Base-by-base conservation (phyloP, 2,888 invertebrate genomes). In the Lypha dubia region DNA sequence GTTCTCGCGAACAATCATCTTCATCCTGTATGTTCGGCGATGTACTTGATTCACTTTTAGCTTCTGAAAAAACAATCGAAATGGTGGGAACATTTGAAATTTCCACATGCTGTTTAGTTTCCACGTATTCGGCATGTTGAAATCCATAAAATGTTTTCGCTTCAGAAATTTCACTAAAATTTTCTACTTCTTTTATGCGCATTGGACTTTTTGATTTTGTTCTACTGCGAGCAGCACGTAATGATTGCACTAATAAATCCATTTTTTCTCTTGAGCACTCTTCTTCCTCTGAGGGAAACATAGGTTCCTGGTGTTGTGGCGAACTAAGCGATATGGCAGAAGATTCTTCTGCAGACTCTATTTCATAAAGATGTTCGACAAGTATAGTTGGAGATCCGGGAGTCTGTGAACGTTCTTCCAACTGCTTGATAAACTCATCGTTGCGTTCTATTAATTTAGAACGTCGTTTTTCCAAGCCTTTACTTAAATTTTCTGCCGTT, bases 361-460 rank as follows among this genome's bases (percentile, higher is more conserved):
- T 83, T 35, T 88, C 89, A 17, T 87, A 87, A 20, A 87, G 86
- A 70, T 88, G 87, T 62, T 89, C 87, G 3, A 88, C 87, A 1
- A 85, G 79, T 15, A 87, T 5, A 1, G 53, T 73, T 1, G 84
- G 85, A 1, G 88, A 87, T 3, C 89, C 89, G 0, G 89, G 89
- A 0, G 89, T 89, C 1, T 38, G 84, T 0, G 87, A 87, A 0
- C 88, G 87, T 9, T 88, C 83, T 8, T 88, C 84, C 13, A 89
- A 56, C 28, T 87, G 87, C 28, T 88, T 88, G 3, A 88, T 87
- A 32, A 90, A 79, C 8, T 87, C 88, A 73, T 90, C 89, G 13
- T 88, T 90, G 62, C 88, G 88, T 0, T 89, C 89, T 35, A 90
- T 89, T 13, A 89, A 49, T 60, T 87, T 88, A n/a, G 84, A 87